phyloP scores from a whole-genome alignment of 2,113 vertebrate species.

The Bucco capensis region DNA sequence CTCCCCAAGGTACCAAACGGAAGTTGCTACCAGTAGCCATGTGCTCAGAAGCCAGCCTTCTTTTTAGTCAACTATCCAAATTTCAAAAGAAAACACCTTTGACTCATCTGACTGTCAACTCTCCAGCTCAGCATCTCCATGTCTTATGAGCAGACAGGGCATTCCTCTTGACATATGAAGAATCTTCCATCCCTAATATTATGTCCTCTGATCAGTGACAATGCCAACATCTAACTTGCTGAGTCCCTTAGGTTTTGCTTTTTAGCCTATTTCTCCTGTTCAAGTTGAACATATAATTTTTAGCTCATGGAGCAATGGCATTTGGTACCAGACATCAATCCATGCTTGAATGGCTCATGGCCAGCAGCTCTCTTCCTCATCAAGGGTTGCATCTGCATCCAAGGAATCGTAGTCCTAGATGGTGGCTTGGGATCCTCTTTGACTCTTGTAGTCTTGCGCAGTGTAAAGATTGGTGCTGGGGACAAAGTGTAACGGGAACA shows the following conservation, averaged over 20 bases:
- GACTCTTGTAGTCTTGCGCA: background rate
- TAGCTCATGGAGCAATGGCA: background rate
- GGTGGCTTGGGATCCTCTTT: background rate
- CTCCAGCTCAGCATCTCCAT: background rate
- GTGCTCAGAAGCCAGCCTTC: background rate
- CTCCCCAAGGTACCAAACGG: background rate
- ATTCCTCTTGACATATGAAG: background rate
- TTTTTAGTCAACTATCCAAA: background rate
- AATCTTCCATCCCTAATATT: background rate
- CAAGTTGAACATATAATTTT: background rate
- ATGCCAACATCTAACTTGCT: background rate
- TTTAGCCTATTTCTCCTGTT: background rate
- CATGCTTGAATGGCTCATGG: background rate
- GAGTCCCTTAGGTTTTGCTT: background rate
- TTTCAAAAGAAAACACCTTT: background rate
- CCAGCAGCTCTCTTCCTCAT: background rate
- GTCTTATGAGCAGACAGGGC: background rate
- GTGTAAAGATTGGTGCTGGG: background rate
- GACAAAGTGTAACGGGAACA: background rate
- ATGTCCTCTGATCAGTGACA: background rate
- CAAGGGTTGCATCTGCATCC: background rate
- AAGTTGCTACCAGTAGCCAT: background rate
- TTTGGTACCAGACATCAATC: background rate
- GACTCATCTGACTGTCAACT: background rate
- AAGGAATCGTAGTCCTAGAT: background rate